These are phyloP conservation scores for Drosophila gunungcola DNA, from an alignment of 1,140 invertebrate species.

Conservation along the genomic window DNA sequence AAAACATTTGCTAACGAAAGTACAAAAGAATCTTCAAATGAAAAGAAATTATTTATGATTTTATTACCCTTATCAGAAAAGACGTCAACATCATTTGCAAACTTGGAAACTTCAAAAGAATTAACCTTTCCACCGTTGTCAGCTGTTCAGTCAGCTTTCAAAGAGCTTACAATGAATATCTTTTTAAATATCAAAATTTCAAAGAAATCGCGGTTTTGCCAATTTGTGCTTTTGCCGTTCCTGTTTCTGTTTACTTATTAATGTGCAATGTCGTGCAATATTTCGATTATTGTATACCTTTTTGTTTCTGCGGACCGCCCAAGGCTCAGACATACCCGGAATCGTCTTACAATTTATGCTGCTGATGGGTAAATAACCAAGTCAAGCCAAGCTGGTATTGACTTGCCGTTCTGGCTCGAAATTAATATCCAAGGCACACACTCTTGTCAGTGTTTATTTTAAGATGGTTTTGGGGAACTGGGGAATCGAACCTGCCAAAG, in stretches of 20 bases:
- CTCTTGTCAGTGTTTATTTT: conserved; percentile 10
- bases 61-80: conserved; percentile 40
- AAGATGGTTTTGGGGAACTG: neutral
- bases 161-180: conserved; percentile 20
- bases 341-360: conserved; percentile 46
- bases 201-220: conserved; percentile 18
- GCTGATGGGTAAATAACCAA: conserved; percentile 25
- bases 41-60: conserved; percentile 40
- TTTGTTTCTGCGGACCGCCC: conserved; percentile 24
- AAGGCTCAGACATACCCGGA: conserved; percentile 11
- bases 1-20: conserved; percentile 10
- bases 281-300: conserved; percentile 66
- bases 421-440: conserved; percentile 31
- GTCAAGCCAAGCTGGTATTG: conserved; percentile 4
- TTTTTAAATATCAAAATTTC: conserved; percentile 30
- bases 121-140: conserved; percentile 26
- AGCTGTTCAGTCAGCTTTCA: conserved; percentile 6
- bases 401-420: conserved; percentile 1
- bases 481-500: neutral
- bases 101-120: conserved; percentile 27
- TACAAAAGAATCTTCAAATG: conserved; percentile 17
- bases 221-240: conserved; percentile 4
- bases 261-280: conserved; percentile 72
- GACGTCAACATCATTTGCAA: conserved; percentile 13
- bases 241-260: conserved; percentile 49